Evolutionary conservation across 2,797 vertebrate genomes (phyloP), one percentile per base, ranked within the genome.

Genomic region (Trachops cirrhosus): DNA sequence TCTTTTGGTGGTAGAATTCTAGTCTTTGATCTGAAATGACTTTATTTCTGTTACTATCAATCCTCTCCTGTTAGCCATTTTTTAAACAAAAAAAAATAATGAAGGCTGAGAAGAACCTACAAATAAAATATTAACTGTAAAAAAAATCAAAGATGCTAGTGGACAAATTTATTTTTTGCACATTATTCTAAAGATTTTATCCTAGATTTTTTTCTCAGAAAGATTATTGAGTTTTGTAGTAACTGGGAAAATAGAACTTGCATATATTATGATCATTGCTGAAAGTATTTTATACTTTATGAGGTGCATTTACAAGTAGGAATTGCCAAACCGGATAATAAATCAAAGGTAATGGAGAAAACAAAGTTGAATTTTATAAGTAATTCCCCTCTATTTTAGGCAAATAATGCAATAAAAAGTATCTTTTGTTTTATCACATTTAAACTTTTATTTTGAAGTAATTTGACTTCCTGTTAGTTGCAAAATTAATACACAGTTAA

Each of bases 331-430:
- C 84, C 18, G 75, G 50, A 94, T 97, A 97, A 87, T 84, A 89
- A 93, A 91, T 82, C 24, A 67, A 80, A 80, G 82, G 39, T 37
- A 37, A 93, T 77, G 24, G 24, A 86, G 15, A 85, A 96, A 46
- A 79, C 7, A 77, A 96, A 84, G 85, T 93, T 95, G 59, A 86
- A 62, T 82, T 97, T 96, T 96, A 37, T 75, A 83, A 83, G 6
- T 95, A 86, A 95, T 87, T 34, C 41, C 44, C 6, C 0, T 57
- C 21, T 62, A 19, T 78, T 89, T 97, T n/a, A 95, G 91, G 95
- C 85, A 93, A 91, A 94, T 94, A 64, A n/a, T 93, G 68, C 46
- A 93, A 62, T 1, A 2, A 64, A 50, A 32, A 73, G 24, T 32
- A 83, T 64, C 6, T 52, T 85, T 94, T 88, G 59, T 96, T 96